Evolutionary conservation across 2,797 vertebrate species (phyloP), one percentile per base, ranked within the genome.

Genomic region (Meda fulgida): DNA sequence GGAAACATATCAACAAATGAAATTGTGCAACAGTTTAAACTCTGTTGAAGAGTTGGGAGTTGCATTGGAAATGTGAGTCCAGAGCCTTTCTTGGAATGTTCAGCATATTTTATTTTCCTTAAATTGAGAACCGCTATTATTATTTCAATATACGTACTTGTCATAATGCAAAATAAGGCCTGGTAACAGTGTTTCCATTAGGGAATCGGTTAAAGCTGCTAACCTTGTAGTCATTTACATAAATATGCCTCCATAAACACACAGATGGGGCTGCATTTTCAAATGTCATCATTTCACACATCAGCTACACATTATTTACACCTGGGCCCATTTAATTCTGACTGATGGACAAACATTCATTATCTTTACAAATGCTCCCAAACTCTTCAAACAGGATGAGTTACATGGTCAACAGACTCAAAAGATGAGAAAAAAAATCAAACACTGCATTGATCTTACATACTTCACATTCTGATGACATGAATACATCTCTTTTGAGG

Each of bases 161-260:
- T 51, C 65, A 48, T 18, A 70, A 81, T 46, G 72, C 36, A 83
- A 75, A 26, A 14, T 70, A 83, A 84, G 65, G 65, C 18, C 71
- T 67, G 29, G 1, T 43, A 77, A 38, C 63, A 80, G 4, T 18
- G 34, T 60, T 51, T 82, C 40, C 60, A 65, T 73, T 78, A 66
- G 58, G 7, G 40, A 80, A 40, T 75, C 13, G 5, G 19, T 81
- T 87, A 82, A 87, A 87, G 73, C 81, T 83, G 23, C 65, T 38
- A 81, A 80, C 83, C 76, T 29, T 36, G 18, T 8, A 23, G 23
- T 63, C 34, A 23, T 66, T 80, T 72, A 21, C 60, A 65, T 31
- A 31, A 29, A 43, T 43, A 60, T 16, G 11, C 31, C 21, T 36
- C 21, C 78, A n/a, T 48, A 69, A 80, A 53, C 40, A 73, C 19